phyloP scores from a whole-genome alignment of 2,888 invertebrate species.

The Anthoptus insignis region DNA sequence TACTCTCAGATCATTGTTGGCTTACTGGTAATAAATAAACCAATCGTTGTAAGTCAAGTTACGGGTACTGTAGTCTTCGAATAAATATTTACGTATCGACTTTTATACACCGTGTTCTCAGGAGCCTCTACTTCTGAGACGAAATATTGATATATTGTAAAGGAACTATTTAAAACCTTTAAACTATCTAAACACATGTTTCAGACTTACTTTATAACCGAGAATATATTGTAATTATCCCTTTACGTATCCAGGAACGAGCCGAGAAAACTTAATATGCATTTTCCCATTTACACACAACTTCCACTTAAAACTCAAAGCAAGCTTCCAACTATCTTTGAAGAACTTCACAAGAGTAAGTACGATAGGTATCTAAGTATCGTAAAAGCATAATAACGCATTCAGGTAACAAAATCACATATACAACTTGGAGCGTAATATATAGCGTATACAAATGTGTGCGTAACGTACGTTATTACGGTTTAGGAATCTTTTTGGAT shows the following conservation, averaged over 20 bases:
- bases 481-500: too few relatives aligned
- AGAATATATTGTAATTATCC: neutral
- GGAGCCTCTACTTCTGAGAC: too few relatives aligned
- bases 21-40: too few relatives aligned
- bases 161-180: neutral
- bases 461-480: too few relatives aligned
- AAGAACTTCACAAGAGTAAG: conserved; percentile 3
- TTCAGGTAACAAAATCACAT: neutral
- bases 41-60: too few relatives aligned
- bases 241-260: neutral
- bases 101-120: too few relatives aligned
- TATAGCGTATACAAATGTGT: neutral
- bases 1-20: too few relatives aligned
- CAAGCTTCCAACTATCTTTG: conserved; percentile 3
- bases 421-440: neutral
- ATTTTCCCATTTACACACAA: conserved; percentile 1
- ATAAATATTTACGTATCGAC: too few relatives aligned
- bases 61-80: too few relatives aligned
- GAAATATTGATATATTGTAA: neutral
- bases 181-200: too few relatives aligned
- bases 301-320: conserved; percentile 9
- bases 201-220: neutral
- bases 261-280: neutral
- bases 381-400: neutral
- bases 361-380: neutral